These are phyloP conservation scores for Meganola albula DNA, from an alignment of 2,888 invertebrate species.

Conservation along the genomic window DNA sequence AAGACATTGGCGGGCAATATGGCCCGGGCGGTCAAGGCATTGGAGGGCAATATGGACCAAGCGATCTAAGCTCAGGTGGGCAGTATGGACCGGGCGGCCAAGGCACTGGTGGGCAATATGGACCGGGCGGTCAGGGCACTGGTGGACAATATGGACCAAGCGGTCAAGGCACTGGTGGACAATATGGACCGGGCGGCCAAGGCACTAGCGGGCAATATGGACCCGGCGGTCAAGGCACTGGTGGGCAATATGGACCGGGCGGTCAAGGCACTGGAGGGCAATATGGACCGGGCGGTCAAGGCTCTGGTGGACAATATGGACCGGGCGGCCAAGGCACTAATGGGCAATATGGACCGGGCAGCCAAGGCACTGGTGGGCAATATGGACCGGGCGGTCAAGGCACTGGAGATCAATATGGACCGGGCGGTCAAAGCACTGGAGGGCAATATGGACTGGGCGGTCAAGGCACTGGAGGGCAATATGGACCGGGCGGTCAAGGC, in stretches of 20 bases:
- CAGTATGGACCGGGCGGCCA: conserved; percentile 14
- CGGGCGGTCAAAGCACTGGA: not conserved
- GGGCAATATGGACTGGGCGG: conserved; percentile 10
- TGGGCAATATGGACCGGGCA: conserved; percentile 9
- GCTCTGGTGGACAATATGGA: no score
- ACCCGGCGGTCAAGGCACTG: conserved; percentile 7
- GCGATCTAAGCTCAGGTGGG: conserved; percentile 6
- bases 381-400: conserved; percentile 2
- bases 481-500: conserved; percentile 7
- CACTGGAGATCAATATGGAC: not conserved
- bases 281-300: not conserved
- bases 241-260: conserved; percentile 2
- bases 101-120: conserved; percentile 8
- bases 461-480: conserved; percentile 4
- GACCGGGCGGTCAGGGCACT: conserved; percentile 2
- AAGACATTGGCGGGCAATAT: conserved; percentile 15
- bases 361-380: conserved; percentile 4
- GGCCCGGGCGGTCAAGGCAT: conserved; percentile 5
- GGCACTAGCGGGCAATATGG: conserved; percentile 16
- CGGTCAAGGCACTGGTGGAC: not conserved
- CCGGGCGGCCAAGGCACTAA: not conserved
- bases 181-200: conserved; percentile 7
- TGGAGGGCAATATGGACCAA: conserved; percentile 6
- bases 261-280: not conserved
- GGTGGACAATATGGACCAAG: conserved; percentile 16